Base-by-base conservation (phyloP, 2,113 vertebrate genomes). In the Hiodon tergisus region DNA sequence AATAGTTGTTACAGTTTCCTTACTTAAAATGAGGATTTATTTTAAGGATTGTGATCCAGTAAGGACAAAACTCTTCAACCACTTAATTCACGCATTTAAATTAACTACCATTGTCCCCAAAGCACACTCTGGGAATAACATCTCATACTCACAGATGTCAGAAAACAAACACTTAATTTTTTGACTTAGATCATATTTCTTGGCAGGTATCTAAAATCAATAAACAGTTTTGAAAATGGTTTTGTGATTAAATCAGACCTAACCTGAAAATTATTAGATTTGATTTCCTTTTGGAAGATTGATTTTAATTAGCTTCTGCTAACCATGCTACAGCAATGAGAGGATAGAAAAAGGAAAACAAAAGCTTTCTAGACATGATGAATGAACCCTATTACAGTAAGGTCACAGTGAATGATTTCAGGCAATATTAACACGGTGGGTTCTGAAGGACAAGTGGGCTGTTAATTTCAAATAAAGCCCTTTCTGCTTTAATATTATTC, bases 381-480 rank as follows among this genome's bases (percentile, higher is more conserved):
- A 78, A 74, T 77, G 71, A 52, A 68, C 71, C 72, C 61, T 55
- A 73, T 77, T 58, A 73, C 52, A 53, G 55, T 48, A 69, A 59
- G 69, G 71, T 55, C 62, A 73, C 55, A 69, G 63, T 67, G 54
- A 69, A 68, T 61, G 69, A 62, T 59, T 73, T 52, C 68, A 66
- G 13, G 46, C 61, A 63, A 66, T 66, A 66, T 66, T 66, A 66
- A 66, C 63, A 66, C 9, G 48, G 31, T 11, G 48, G 48, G 31
- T 47, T 66, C 31, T 31, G 31, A 31, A 31, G 31, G 31, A 31
- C 31, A 31, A 31, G 31, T 31, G 31, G 31, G 31, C 31, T 31
- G 31, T 31, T 31, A 31, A 31, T 31, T 31, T 31, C 31, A 31
- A 31, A 31, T 31, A 31, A 31, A 31, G 31, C 31, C 31, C 31